Evolutionary conservation across 2,797 vertebrate species (phyloP).

Genomic region (Bovichtus diacanthus): DNA sequence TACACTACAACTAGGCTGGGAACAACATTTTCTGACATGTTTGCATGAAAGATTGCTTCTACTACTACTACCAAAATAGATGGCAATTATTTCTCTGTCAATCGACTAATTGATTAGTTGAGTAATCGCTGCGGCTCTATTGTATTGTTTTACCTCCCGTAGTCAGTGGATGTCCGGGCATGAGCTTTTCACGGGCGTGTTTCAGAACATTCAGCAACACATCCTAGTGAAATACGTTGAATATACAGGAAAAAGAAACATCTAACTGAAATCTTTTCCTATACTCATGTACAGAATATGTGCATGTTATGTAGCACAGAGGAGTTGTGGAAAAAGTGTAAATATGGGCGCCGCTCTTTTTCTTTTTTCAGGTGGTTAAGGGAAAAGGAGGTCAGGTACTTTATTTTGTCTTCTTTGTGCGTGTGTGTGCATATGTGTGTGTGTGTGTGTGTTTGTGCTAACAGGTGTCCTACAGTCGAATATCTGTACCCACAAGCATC

Average conservation of each 20-base stretch:
- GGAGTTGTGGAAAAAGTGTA: conserved; percentile 9
- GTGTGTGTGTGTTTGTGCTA: conserved; percentile 13
- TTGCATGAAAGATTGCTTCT: no score
- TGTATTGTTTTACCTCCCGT: conserved; percentile 9
- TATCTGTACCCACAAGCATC: conserved; percentile 43
- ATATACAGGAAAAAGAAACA: background rate
- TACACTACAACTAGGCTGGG: no score
- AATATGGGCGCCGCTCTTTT: conserved; percentile 5
- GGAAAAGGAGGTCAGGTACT: conserved; percentile 46
- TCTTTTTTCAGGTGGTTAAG: conserved; percentile 49
- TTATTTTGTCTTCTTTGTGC: conserved; percentile 22
- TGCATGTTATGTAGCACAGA: background rate
- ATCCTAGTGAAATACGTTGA: background rate
- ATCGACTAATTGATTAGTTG: no score
- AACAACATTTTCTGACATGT: no score
- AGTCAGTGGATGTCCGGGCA: conserved; percentile 20
- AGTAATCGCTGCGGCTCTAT: no score
- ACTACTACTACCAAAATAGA: no score
- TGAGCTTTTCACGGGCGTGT: conserved; percentile 22
- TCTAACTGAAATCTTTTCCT: background rate
- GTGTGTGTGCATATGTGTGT: background rate
- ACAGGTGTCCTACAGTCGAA: conserved; percentile 56
- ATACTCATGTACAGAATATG: background rate
- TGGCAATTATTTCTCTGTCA: no score
- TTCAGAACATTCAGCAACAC: conserved; percentile 11